These are phyloP conservation scores for Sebastes cheni DNA, from an alignment of 2,797 vertebrate genomes.

Conservation along the genomic window DNA sequence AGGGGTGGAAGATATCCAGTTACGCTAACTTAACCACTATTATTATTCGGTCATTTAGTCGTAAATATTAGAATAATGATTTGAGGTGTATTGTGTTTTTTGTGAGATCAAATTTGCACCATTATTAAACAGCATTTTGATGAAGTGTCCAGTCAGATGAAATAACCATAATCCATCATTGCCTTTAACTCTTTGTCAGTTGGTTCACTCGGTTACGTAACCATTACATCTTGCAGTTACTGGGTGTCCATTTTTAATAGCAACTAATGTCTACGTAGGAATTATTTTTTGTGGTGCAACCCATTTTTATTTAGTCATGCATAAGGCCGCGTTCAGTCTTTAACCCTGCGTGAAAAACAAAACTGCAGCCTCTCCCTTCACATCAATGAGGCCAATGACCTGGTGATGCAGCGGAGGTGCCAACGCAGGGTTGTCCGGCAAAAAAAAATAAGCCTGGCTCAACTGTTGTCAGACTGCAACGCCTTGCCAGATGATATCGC, in stretches of 20 bases:
- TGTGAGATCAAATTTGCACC: too few species aligned
- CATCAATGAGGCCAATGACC: not conserved
- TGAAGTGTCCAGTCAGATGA: not conserved
- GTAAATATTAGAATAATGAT: too few species aligned
- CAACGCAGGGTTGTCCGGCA: not conserved
- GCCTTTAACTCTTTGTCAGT: not conserved
- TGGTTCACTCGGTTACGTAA: not conserved
- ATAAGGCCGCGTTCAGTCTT: not conserved
- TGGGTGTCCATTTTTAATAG: not conserved
- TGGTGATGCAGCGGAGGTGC: not conserved
- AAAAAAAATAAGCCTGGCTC: not conserved
- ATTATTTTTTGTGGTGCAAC: not conserved
- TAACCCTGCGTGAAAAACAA: not conserved
- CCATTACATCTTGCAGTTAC: not conserved
- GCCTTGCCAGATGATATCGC: not conserved
- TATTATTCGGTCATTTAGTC: too few species aligned
- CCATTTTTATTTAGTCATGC: not conserved
- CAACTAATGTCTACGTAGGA: not conserved
- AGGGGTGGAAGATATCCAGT: too few species aligned
- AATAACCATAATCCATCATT: not conserved
- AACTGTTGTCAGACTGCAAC: not conserved
- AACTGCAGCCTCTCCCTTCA: not conserved
- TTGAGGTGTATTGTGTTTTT: too few species aligned
- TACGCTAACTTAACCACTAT: too few species aligned
- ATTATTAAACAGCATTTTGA: not conserved